phyloP scores from a whole-genome alignment of 2,113 vertebrate species.

The Rana temporaria region DNA sequence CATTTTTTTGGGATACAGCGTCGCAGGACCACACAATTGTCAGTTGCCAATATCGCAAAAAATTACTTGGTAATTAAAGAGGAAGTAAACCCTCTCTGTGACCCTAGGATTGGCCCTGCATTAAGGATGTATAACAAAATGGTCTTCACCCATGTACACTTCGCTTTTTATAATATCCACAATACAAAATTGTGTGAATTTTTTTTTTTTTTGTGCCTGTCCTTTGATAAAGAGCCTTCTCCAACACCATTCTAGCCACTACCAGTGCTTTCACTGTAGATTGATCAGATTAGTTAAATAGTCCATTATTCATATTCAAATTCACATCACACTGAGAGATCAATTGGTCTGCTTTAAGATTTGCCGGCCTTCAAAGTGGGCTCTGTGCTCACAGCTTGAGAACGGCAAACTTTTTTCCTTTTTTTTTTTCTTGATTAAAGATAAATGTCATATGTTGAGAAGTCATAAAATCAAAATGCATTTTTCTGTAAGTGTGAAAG shows the following conservation, averaged over 20 bases:
- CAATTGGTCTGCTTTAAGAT: conserved; percentile 41
- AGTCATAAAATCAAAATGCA: conserved; percentile 6
- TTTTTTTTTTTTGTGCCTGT: conserved; percentile 32
- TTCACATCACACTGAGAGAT: conserved; percentile 51
- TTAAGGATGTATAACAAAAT: too few species aligned
- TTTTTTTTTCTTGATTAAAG: conserved; percentile 41
- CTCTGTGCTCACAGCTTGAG: conserved; percentile 42
- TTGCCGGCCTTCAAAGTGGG: conserved; percentile 51
- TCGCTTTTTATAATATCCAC: conserved; percentile 2
- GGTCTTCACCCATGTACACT: neutral
- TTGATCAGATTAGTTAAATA: conserved; percentile 35
- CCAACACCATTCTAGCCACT: neutral
- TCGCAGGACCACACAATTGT: too few species aligned
- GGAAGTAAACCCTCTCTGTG: too few species aligned
- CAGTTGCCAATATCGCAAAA: too few species aligned
- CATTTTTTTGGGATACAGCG: too few species aligned
- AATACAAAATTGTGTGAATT: conserved; percentile 21
- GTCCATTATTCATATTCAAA: conserved; percentile 37
- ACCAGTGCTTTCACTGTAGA: conserved; percentile 21
- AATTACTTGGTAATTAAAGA: too few species aligned
- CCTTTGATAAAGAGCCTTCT: conserved; percentile 27
- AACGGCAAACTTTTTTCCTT: conserved; percentile 6
- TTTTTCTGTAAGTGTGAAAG: conserved; percentile 23
- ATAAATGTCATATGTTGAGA: conserved; percentile 28
- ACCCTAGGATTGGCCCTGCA: too few species aligned